These are phyloP conservation scores for Taeniopygia guttata DNA, from an alignment of 2,797 vertebrate species.

Conservation along the genomic window DNA sequence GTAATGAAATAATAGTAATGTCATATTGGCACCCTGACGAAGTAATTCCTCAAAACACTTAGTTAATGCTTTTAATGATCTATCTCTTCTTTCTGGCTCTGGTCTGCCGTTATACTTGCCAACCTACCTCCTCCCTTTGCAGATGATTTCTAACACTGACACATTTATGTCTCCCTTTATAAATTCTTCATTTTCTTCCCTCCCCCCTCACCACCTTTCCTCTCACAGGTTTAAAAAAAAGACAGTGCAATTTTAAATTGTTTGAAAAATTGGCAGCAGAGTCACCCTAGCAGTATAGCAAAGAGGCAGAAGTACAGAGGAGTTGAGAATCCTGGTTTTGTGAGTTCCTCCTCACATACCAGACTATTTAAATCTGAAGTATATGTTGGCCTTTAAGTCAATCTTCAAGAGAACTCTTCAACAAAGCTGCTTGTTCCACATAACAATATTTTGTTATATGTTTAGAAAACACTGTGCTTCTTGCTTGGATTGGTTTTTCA, in stretches of 20 bases:
- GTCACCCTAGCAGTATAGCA: background rate
- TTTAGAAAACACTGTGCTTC: background rate
- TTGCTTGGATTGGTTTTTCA: background rate
- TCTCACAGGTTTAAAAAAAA: background rate
- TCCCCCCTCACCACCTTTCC: rapidly evolving
- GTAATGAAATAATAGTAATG: background rate
- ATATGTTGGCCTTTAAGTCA: background rate
- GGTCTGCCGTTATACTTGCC: conserved; percentile 2
- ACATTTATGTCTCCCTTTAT: background rate
- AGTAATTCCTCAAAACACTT: conserved; percentile 2
- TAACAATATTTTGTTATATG: background rate
- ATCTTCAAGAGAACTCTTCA: background rate
- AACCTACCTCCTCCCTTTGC: background rate
- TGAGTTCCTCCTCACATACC: background rate
- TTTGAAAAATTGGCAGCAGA: background rate
- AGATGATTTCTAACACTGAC: background rate
- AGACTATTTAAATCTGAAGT: background rate
- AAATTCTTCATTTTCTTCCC: background rate
- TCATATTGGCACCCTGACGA: background rate
- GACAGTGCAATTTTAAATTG: background rate
- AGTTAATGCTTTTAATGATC: conserved; percentile 1
- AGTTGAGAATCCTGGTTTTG: background rate
- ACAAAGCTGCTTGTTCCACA: background rate
- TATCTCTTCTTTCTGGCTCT: background rate
- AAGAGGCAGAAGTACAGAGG: background rate